Conservation (phyloP, 1,140 invertebrate genomes). For the Aphaenogaster floridana region DNA sequence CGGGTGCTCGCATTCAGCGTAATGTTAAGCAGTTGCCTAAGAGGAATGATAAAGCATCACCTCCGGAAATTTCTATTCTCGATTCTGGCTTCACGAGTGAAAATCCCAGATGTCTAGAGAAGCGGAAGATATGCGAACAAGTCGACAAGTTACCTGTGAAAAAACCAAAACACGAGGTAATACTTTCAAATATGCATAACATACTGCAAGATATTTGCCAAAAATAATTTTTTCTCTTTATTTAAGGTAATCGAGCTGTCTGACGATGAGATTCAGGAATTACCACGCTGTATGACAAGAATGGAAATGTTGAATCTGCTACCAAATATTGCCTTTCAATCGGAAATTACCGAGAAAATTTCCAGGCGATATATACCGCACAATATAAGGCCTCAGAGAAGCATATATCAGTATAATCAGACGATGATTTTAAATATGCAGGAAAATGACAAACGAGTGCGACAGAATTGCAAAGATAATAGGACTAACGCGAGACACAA, state of each 20-base stretch:
- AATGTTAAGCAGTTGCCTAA: conserved; percentile 84
- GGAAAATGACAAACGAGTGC: conserved; percentile 39
- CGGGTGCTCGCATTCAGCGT: conserved; percentile 82
- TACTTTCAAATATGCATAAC: conserved; percentile 39
- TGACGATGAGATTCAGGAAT: conserved; percentile 84
- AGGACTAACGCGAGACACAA: conserved; percentile 25
- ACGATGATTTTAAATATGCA: conserved; percentile 67
- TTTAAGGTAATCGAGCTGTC: conserved; percentile 84
- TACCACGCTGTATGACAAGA: conserved; percentile 78
- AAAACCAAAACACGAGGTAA: conserved; percentile 81
- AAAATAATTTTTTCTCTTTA: conserved; percentile 40
- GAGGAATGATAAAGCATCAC: conserved; percentile 77
- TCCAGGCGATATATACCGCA: conserved; percentile 80
- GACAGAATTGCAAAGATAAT: conserved; percentile 20
- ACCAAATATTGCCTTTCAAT: conserved; percentile 80
- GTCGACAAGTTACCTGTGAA: conserved; percentile 66
- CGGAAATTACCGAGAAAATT: conserved; percentile 73
- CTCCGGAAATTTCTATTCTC: conserved; percentile 60
- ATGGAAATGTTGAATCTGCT: conserved; percentile 83
- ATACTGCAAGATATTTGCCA: conserved; percentile 32
- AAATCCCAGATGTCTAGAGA: conserved; percentile 51
- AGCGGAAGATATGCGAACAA: conserved; percentile 55
- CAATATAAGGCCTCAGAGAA: conserved; percentile 79
- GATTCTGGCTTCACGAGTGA: conserved; percentile 46
- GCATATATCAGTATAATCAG: conserved; percentile 78